Evolutionary conservation across 2,888 invertebrate genomes (phyloP), one percentile per base, ranked within the genome.

Genomic region (Coecobrya sp.): DNA sequence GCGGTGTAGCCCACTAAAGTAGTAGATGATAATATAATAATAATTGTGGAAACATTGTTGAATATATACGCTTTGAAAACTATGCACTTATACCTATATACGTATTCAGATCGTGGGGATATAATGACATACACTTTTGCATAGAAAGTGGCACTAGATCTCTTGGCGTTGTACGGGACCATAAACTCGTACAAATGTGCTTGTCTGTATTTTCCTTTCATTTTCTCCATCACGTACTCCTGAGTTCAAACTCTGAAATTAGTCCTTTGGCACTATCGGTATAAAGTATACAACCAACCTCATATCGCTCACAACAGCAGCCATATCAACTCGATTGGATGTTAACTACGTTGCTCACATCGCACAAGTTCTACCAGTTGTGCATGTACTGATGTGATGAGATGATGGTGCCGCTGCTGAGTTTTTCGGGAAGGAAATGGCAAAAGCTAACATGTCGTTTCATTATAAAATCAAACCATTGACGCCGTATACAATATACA

Each of bases 391-490:
- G 27, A 19, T 8, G 42, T 7, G 25, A 10, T 36, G n/a, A 25
- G 42, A 42, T 73, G 22, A 42, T 73, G 42, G 22, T 45, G 16
- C 1, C 25, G 49, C 10, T 10, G 4, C 49, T 49, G 49, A 22
- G 13, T 22, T 76, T 49, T 19, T n/a, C 22, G 11, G 25, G 16
- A 49, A 76, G 45, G 84, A 62, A 62, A 22, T 84, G 22, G 11
- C 62, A 84, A 42, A 36, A 52, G 36, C 52, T 49, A 59, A 86
- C 73, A 86, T 86, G 73, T 42, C 52, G 86, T 62, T 79, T 45
- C 79, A 86, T 87, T 87, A 76, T 19, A 42, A 42, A 87, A n/a
- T n/a, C n/a, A n/a, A 62, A 76, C 62, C 79, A 87, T 62, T 79
- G 87, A 79, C 79, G 79, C 87, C 16, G 36, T 19, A 22, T n/a